Conservation (phyloP, 2,113 vertebrate genomes). For the Odocoileus hemionus region DNA sequence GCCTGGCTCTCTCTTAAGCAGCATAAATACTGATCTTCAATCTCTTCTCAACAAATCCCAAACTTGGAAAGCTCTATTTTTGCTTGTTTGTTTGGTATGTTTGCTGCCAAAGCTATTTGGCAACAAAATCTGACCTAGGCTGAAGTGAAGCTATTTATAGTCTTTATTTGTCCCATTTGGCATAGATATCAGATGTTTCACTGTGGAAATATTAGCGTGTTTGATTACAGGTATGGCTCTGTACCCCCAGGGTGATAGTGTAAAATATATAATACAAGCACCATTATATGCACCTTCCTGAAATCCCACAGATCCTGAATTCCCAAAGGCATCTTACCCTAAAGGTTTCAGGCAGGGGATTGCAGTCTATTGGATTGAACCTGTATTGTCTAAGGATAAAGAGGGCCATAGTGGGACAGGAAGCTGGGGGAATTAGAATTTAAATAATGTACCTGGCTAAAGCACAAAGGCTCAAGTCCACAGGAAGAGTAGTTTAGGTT, state of each 20-base stretch:
- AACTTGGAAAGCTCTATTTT: slow-evolving; percentile 11
- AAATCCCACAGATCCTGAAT: background rate
- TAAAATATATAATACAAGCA: background rate
- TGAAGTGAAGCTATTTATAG: slow-evolving; percentile 30
- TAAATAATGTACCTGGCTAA: background rate
- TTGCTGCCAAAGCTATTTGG: slow-evolving; percentile 39
- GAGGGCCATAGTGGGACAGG: background rate
- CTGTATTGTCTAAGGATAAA: background rate
- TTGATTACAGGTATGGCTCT: background rate
- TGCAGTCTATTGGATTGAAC: background rate
- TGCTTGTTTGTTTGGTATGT: background rate
- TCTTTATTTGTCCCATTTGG: slow-evolving; percentile 28
- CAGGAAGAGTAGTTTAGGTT: background rate
- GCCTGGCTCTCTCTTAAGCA: background rate
- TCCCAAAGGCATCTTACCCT: background rate
- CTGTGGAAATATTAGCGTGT: background rate
- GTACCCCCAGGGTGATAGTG: background rate
- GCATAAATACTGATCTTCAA: background rate
- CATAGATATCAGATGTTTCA: background rate
- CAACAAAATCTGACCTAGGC: background rate
- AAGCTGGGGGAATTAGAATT: background rate
- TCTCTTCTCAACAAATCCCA: background rate
- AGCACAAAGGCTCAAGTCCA: background rate
- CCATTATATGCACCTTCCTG: background rate
- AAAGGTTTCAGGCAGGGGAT: background rate